A percentile compares a stretch with the other conserved stretches of the same genome.
phyloP scores from a whole-genome alignment of 1,140 invertebrate species.

The Drosophila sucinea region DNA sequence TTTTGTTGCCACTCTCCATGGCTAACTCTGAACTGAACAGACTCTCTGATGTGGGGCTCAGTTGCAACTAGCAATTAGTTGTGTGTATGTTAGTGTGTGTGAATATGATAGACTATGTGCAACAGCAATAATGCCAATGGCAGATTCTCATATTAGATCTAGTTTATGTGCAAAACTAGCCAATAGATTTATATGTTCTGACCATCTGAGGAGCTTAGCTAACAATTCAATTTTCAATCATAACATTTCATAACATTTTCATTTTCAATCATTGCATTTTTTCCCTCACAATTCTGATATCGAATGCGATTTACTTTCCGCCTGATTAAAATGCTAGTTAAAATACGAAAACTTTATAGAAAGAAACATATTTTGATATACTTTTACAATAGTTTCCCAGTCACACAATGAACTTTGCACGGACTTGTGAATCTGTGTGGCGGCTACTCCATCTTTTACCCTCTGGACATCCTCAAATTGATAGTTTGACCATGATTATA shows the following conservation, averaged over 20 bases:
- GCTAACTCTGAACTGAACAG: slow-evolving; percentile 50
- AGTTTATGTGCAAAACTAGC: slow-evolving; percentile 1
- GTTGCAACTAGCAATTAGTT: slow-evolving; percentile 64
- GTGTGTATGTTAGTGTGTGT: slow-evolving; percentile 16
- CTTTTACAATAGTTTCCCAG: neutral
- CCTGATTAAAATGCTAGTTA: slow-evolving; percentile 26
- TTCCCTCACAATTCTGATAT: no score
- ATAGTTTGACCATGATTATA: neutral
- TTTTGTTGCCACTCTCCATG: slow-evolving; percentile 70
- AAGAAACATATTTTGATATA: slow-evolving; percentile 24
- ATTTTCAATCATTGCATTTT: neutral
- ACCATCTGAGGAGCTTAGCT: neutral
- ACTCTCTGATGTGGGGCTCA: slow-evolving; percentile 4
- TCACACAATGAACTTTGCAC: neutral
- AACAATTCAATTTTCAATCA: slow-evolving; percentile 14
- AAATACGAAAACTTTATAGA: slow-evolving; percentile 29
- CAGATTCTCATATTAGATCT: slow-evolving; percentile 16
- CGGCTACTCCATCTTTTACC: slow-evolving; percentile 6
- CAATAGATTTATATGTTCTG: neutral
- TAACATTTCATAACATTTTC: slow-evolving; percentile 2
- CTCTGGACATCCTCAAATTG: neutral
- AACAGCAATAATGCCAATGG: slow-evolving; percentile 16
- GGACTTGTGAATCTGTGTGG: slow-evolving; percentile 9
- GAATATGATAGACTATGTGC: slow-evolving; percentile 49
- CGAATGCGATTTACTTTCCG: slow-evolving; percentile 10